These are phyloP conservation scores for Yponomeuta sedellus DNA, from an alignment of 2,888 invertebrate species.

Conservation along the genomic window DNA sequence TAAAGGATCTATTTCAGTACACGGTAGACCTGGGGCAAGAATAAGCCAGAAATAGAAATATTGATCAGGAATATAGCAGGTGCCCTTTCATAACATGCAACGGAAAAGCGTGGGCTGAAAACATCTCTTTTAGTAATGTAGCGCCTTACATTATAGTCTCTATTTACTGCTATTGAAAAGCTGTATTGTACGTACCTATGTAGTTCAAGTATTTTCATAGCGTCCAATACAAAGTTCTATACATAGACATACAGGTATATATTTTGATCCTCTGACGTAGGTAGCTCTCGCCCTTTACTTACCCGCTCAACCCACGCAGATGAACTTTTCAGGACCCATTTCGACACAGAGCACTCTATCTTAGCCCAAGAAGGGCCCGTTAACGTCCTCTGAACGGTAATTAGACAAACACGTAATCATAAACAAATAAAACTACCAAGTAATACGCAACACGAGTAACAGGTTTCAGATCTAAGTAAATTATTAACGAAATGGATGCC, in stretches of 20 bases:
- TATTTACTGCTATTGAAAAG: neutral
- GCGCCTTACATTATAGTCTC: neutral
- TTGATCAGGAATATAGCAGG: neutral
- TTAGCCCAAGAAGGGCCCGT: neutral
- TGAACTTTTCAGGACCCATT: conserved; percentile 6
- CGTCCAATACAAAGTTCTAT: conserved; percentile 10
- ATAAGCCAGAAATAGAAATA: neutral
- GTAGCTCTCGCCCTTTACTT: conserved; percentile 48
- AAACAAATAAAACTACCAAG: neutral
- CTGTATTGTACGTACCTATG: neutral
- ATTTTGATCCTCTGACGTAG: conserved; percentile 51
- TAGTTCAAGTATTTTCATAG: neutral
- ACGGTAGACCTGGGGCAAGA: neutral
- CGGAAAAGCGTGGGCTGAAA: neutral
- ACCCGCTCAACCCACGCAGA: conserved; percentile 44
- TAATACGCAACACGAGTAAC: conserved; percentile 41
- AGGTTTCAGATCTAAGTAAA: conserved; percentile 46
- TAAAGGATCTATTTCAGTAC: neutral
- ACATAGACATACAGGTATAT: conserved; percentile 6
- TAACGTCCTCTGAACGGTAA: neutral
- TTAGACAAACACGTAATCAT: neutral
- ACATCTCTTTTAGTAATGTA: neutral
- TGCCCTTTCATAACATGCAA: neutral
- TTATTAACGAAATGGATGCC: conserved; percentile 35
- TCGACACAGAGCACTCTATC: conserved; percentile 6